Evolutionary conservation across 2,113 vertebrate species (phyloP).

Genomic region (Arvicanthis niloticus): DNA sequence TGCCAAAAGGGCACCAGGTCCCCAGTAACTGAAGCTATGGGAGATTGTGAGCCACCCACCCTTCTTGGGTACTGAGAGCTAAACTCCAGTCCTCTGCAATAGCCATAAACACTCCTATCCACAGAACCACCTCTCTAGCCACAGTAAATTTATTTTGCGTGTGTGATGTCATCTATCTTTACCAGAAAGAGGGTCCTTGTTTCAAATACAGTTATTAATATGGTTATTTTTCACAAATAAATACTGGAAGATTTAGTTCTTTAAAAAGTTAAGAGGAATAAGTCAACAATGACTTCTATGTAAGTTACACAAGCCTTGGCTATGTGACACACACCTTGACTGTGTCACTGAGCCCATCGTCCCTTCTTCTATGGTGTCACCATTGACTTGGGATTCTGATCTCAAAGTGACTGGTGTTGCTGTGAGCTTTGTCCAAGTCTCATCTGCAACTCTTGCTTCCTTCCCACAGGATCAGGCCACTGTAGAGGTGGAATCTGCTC

Average conservation of each 20-base stretch:
- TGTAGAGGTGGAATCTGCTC: background rate
- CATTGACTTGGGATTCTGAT: background rate
- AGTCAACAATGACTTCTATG: background rate
- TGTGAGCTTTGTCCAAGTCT: background rate
- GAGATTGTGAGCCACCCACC: too few relatives aligned
- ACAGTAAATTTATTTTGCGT: background rate
- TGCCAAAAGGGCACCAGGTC: background rate
- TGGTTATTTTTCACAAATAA: background rate
- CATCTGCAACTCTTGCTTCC: background rate
- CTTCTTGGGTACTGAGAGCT: background rate
- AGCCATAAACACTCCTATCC: background rate
- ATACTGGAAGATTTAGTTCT: background rate
- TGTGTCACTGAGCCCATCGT: too few relatives aligned
- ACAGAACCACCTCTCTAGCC: too few relatives aligned
- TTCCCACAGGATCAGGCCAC: background rate
- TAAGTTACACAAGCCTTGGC: background rate
- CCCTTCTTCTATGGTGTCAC: accelerated
- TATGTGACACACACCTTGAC: background rate
- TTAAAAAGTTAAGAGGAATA: constrained; percentile 8
- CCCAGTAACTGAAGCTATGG: background rate
- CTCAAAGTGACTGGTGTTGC: background rate
- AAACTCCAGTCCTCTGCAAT: background rate
- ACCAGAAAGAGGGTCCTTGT: background rate
- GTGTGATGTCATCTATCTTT: background rate
- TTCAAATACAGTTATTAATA: background rate